Evolutionary conservation across 2,113 vertebrate genomes (phyloP).

Genomic region (Hippoglossus stenolepis): DNA sequence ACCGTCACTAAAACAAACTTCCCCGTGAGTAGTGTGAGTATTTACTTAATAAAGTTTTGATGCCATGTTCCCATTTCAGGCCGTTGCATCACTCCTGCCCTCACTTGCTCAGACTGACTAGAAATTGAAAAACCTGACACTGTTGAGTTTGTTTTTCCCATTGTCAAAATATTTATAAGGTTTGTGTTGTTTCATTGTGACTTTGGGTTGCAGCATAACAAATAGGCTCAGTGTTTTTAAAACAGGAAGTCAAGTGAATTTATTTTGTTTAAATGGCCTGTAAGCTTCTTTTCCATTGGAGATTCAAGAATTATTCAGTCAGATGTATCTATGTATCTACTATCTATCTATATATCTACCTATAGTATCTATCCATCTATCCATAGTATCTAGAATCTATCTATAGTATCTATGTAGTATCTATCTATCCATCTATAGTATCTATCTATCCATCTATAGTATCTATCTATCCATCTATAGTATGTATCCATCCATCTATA

Average conservation of each 20-base stretch:
- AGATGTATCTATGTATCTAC: background rate
- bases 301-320: background rate
- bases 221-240: no score
- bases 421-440: no score
- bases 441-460: no score
- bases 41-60: slow-evolving; percentile 24
- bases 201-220: background rate
- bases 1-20: background rate
- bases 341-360: background rate
- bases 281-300: no score
- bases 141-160: slow-evolving; percentile 37
- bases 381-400: no score
- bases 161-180: slow-evolving; percentile 20
- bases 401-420: no score
- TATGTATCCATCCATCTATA: no score
- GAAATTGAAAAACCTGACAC: slow-evolving; percentile 6
- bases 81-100: slow-evolving; percentile 46
- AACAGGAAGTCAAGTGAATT: background rate
- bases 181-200: slow-evolving; percentile 14
- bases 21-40: background rate
- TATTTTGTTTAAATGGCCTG: no score
- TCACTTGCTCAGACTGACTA: slow-evolving; percentile 17
- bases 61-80: slow-evolving; percentile 37
- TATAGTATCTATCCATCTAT: no score
- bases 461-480: no score